phyloP scores from a whole-genome alignment of 1,140 invertebrate species.

The Chelonus insularis region DNA sequence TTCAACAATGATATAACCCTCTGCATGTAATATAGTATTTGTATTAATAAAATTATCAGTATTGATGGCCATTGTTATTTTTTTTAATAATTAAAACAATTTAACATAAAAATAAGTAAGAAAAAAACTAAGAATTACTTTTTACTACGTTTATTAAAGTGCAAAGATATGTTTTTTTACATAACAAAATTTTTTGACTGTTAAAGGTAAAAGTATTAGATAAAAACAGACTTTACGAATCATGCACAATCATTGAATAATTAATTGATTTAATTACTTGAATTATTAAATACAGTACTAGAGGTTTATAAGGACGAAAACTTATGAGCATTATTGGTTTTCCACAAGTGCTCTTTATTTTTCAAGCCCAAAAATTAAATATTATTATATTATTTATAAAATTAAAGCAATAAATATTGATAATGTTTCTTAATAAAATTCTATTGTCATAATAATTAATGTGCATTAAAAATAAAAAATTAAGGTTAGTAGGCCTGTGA shows the following conservation, averaged over 20 bases:
- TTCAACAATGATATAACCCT: constrained; percentile 20
- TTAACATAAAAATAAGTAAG: too few relatives aligned
- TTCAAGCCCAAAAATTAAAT: background rate
- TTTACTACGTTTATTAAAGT: constrained; percentile 9
- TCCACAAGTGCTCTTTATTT: background rate
- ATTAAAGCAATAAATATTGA: background rate
- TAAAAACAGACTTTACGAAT: background rate
- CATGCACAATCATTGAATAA: constrained; percentile 8
- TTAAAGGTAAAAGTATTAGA: background rate
- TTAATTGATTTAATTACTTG: too few relatives aligned
- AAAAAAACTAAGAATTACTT: too few relatives aligned
- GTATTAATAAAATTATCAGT: constrained; percentile 48
- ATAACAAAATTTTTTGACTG: background rate
- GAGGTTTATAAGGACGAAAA: background rate
- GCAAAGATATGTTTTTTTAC: background rate
- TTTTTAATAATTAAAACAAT: background rate
- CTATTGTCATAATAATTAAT: background rate
- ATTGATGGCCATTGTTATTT: constrained; percentile 36
- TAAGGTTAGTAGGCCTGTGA: constrained; percentile 7
- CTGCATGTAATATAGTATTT: constrained; percentile 42
- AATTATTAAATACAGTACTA: constrained; percentile 2
- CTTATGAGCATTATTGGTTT: constrained; percentile 3
- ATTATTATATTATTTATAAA: constrained; percentile 2
- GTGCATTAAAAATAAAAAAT: background rate
- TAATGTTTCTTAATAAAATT: background rate